Evolutionary conservation across 2,888 invertebrate genomes (phyloP).

Genomic region (Drosophila multiciliata): DNA sequence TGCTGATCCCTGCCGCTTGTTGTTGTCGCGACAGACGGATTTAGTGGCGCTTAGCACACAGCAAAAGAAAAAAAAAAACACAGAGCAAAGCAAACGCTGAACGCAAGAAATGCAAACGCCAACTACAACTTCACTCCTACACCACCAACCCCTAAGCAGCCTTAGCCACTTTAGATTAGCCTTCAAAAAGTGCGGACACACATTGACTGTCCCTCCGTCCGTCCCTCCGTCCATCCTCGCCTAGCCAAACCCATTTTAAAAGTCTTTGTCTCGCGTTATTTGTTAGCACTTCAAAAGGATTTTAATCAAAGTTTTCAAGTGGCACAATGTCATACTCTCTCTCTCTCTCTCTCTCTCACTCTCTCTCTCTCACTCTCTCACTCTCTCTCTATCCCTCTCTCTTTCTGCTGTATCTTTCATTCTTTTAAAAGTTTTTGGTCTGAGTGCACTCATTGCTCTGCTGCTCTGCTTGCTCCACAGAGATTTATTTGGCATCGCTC

Average conservation of each 20-base stretch:
- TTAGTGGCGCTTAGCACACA: slow-evolving; percentile 71
- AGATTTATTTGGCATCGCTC: slow-evolving; percentile 70
- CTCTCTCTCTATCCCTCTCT: background rate
- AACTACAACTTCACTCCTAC: slow-evolving; percentile 13
- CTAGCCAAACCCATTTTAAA: slow-evolving; percentile 17
- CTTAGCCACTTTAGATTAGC: slow-evolving; percentile 44
- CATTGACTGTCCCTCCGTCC: slow-evolving; percentile 49
- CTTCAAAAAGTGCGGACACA: slow-evolving; percentile 68
- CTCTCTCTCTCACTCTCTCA: background rate
- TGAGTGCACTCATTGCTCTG: slow-evolving; percentile 38
- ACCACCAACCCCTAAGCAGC: background rate
- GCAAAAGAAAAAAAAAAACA: slow-evolving; percentile 38
- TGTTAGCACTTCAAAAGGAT: slow-evolving; percentile 78
- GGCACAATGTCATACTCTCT: slow-evolving; percentile 45
- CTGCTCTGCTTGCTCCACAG: slow-evolving; percentile 3
- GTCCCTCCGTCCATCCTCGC: background rate
- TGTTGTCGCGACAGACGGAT: slow-evolving; percentile 67
- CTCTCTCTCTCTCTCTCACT: background rate
- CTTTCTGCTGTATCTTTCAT: background rate
- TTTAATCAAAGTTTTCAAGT: slow-evolving; percentile 78
- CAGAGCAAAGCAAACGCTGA: slow-evolving; percentile 32
- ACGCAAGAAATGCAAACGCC: slow-evolving; percentile 60
- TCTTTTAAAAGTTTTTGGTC: slow-evolving; percentile 46
- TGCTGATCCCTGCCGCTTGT: slow-evolving; percentile 35
- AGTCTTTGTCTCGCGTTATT: slow-evolving; percentile 74